Percentiles rank a stretch among this genome's conserved stretches.
Conservation (phyloP, 1,140 invertebrate genomes). For the Elysia chlorotica region DNA sequence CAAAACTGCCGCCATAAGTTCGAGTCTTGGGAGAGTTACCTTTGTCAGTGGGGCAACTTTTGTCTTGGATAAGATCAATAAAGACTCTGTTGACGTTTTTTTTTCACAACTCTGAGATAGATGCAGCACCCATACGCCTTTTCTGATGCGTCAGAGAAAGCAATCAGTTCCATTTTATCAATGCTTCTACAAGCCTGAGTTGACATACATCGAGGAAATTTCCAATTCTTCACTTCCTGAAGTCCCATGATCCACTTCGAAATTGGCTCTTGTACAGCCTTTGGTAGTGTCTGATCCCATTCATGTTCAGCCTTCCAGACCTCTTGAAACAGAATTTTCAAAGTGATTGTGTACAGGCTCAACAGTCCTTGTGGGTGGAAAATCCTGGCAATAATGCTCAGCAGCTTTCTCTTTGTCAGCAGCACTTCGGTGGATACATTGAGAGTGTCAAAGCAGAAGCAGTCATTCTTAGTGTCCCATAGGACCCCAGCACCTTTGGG, state of each 20-base stretch:
- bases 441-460: not conserved
- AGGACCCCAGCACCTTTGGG: not conserved
- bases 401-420: not conserved
- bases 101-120: not conserved
- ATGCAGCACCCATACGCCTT: constrained; percentile 2
- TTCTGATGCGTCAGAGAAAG: constrained; percentile 2
- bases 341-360: not conserved
- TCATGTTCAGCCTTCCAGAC: not conserved
- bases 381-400: constrained; percentile 1
- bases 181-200: not conserved
- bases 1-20: not conserved
- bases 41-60: not conserved
- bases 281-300: not conserved
- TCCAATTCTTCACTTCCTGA: not conserved
- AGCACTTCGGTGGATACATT: not conserved
- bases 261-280: not conserved
- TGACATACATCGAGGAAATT: not conserved
- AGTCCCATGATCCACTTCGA: not conserved
- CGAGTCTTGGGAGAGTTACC: constrained; percentile 1
- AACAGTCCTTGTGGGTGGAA: not conserved
- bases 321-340: not conserved
- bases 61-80: not conserved
- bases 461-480: not conserved
- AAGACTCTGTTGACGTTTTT: not conserved
- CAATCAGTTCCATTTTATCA: not conserved